These are phyloP conservation scores for Pammene aurita DNA, from an alignment of 2,888 invertebrate genomes.

Conservation along the genomic window DNA sequence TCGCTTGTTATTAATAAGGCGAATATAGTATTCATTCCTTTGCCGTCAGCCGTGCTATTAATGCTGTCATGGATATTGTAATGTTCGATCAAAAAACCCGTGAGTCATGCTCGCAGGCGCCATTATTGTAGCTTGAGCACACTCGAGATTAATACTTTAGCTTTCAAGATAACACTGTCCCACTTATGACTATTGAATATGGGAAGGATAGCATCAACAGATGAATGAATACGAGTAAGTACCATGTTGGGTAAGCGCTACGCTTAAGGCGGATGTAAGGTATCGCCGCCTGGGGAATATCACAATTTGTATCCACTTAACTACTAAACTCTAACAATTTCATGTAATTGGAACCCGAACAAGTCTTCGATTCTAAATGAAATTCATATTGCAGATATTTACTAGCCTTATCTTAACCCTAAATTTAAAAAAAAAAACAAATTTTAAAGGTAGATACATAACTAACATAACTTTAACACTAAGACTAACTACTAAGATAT, in stretches of 20 bases:
- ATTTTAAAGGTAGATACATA: too few species aligned
- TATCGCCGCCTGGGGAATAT: background rate
- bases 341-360: too few species aligned
- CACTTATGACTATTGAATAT: constrained; percentile 3
- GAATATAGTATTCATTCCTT: too few species aligned
- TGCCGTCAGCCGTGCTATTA: background rate
- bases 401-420: too few species aligned
- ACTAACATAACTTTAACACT: too few species aligned
- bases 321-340: too few species aligned
- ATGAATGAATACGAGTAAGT: background rate
- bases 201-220: constrained; percentile 12
- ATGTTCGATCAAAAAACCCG: constrained; percentile 18
- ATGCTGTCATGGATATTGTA: constrained; percentile 27
- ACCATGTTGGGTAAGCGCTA: background rate
- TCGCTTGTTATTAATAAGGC: too few species aligned
- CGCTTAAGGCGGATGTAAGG: background rate
- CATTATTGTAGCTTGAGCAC: constrained; percentile 6
- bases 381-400: too few species aligned
- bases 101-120: constrained; percentile 25
- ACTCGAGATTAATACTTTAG: constrained; percentile 3
- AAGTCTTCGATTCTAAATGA: too few species aligned
- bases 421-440: too few species aligned
- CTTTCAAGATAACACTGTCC: background rate
- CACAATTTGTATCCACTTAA: background rate
- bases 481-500: too few species aligned